Percentiles rank a stretch among this genome's conserved stretches.
Evolutionary conservation across 1,140 invertebrate genomes (phyloP).

Genomic region (Ephestia elutella): DNA sequence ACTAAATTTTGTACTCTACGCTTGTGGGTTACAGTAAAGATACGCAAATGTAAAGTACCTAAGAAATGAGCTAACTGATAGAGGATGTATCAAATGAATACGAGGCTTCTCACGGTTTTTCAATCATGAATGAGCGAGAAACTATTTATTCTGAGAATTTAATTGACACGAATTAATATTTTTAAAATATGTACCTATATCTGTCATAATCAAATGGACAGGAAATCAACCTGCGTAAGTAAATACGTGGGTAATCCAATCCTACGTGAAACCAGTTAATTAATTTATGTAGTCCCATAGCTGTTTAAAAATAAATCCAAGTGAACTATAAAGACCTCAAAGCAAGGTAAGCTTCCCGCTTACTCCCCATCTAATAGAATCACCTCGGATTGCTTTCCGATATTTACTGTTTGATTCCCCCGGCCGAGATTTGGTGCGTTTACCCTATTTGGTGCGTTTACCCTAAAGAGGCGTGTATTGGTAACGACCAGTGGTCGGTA

Average conservation of each 20-base stretch:
- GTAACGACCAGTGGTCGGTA: slow-evolving; percentile 51
- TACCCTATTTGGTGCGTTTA: slow-evolving; percentile 58
- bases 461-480: slow-evolving; percentile 63
- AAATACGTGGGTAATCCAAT: background rate
- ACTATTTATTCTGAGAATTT: background rate
- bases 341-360: slow-evolving; percentile 38
- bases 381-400: slow-evolving; percentile 70
- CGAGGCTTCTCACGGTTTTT: too few relatives aligned
- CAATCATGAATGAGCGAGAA: too few relatives aligned
- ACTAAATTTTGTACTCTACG: too few relatives aligned
- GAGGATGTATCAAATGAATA: too few relatives aligned
- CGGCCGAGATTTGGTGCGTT: slow-evolving; percentile 54
- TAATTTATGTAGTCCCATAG: background rate
- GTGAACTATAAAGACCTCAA: slow-evolving; percentile 28
- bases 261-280: background rate
- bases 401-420: slow-evolving; percentile 71
- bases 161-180: background rate
- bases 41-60: too few relatives aligned
- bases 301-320: slow-evolving; percentile 22
- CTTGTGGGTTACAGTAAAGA: too few relatives aligned
- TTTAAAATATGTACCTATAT: background rate
- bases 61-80: too few relatives aligned
- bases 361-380: slow-evolving; percentile 72
- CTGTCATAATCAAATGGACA: too few relatives aligned
- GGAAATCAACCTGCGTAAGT: background rate